Conservation (phyloP, 2,113 vertebrate species). For the Picathartes gymnocephalus region DNA sequence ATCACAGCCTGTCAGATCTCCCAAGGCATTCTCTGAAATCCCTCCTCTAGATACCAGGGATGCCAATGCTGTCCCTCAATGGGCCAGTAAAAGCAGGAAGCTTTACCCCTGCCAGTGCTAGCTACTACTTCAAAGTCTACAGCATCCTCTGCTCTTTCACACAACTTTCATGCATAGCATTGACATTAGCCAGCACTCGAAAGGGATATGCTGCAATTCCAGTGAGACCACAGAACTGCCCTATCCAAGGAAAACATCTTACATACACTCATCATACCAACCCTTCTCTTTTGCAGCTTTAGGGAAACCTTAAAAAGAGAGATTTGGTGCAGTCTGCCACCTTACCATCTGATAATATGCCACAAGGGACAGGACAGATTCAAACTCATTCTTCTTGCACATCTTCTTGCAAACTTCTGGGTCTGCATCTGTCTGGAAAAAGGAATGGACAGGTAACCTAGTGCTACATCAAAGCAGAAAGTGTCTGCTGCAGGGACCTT, state of each 20-base stretch:
- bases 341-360: conserved; percentile 98
- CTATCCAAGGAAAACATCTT: neutral
- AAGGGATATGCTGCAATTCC: neutral
- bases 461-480: neutral
- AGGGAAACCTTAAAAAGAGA: neutral
- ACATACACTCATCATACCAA: neutral
- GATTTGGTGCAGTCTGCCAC: neutral
- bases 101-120: neutral
- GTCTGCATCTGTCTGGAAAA: conserved; percentile 91
- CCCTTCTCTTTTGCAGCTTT: neutral
- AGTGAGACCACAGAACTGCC: neutral
- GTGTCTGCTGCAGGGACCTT: neutral
- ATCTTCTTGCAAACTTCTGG: conserved; percentile 97
- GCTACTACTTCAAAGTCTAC: neutral
- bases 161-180: neutral
- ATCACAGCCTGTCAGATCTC: conserved; percentile 22
- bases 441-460: conserved; percentile 9
- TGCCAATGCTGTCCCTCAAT: neutral
- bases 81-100: neutral
- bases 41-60: neutral
- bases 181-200: neutral
- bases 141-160: neutral
- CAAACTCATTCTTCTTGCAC: conserved; percentile 88
- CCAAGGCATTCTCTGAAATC: conserved; percentile 24
- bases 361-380: conserved; percentile 89